Evolutionary conservation across 2,113 vertebrate species (phyloP), one percentile per base, ranked within the genome.

Genomic region (Henicopernis longicauda): DNA sequence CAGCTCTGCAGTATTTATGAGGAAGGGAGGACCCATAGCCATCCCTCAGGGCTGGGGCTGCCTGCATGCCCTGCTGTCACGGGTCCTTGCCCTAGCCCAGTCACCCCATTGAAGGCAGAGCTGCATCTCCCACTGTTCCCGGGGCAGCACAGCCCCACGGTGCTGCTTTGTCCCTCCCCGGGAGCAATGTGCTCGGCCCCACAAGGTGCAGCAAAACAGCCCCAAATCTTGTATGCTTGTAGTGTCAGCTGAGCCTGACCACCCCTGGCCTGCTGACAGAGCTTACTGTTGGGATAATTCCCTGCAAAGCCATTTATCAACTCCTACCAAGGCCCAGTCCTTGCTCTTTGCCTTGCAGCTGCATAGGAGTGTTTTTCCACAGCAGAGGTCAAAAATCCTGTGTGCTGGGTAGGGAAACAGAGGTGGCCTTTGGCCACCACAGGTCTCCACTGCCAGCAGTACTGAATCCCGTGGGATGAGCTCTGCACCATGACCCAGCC

Each of bases 21-120:
- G 62, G 40, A 38, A 25, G 57, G 40, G 34, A 57, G n/a, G 36
- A 22, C 45, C 32, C 44, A 27, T 10, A 23, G 61, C 36, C 52
- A 6, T 2, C 61, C 20, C 36, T 17, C 42, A 6, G 31, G 20
- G 9, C 67, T 17, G 45, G n/a, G 32, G 45, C 27, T 73, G 59
- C 44, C 65, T 0, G 1, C 57, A 3, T 0, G 0, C 27, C 23
- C 49, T 36, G n/a, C 49, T 2, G 0, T 31, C 23, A 8, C 0
- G 0, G 6, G 17, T 49, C 47, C 69, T n/a, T 62, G 76, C 36
- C 62, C 36, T 8, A 4, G 29, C 34, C 26, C 34, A 36, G 40
- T 18, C 47, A 38, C 26, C 26, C 42, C 32, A 16, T 9, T 3
- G 22, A 55, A 70, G 62, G 42, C n/a, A 34, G 26, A 63, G 57